Percentiles rank a stretch among this genome's conserved stretches.
Evolutionary conservation across 2,113 vertebrate genomes (phyloP).

Genomic region (Erythrocercus mccallii): DNA sequence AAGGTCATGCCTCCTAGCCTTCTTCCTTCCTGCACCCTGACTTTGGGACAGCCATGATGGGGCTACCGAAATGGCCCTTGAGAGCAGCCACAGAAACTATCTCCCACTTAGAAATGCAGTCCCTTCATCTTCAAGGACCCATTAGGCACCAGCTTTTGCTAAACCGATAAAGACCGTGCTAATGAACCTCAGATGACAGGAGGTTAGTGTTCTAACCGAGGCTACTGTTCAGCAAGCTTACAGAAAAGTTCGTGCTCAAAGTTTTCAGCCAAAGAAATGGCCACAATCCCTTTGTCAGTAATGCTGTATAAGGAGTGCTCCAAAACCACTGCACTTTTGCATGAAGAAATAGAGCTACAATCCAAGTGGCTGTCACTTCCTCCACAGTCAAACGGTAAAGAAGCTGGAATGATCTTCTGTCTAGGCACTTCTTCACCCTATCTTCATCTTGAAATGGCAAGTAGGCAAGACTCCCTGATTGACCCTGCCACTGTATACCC

Average conservation of each 20-base stretch:
- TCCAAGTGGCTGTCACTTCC: not conserved
- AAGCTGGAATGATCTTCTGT: not conserved
- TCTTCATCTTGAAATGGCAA: not conserved
- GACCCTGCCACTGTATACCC: not conserved
- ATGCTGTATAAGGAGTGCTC: not conserved
- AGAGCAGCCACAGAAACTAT: not conserved
- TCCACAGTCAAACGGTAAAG: not conserved
- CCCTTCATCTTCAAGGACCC: not conserved
- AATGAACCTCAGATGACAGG: conserved; percentile 19
- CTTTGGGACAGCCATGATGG: conserved; percentile 7
- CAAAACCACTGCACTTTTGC: not conserved
- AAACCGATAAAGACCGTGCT: not conserved
- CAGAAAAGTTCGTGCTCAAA: not conserved
- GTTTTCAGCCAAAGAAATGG: not conserved
- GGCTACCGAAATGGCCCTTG: not conserved
- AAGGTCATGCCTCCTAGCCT: conserved; percentile 14
- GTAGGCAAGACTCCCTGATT: not conserved
- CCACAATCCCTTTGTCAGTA: not conserved
- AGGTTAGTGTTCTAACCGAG: not conserved
- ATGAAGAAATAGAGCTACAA: not conserved
- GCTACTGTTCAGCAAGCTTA: conserved; percentile 10
- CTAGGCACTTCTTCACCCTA: not conserved
- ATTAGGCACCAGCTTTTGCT: conserved; percentile 21
- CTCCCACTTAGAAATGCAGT: not conserved
- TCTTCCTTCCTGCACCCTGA: not conserved